Evolutionary conservation across 2,113 vertebrate genomes (phyloP), one percentile per base, ranked within the genome.

Genomic region (Bucco capensis): DNA sequence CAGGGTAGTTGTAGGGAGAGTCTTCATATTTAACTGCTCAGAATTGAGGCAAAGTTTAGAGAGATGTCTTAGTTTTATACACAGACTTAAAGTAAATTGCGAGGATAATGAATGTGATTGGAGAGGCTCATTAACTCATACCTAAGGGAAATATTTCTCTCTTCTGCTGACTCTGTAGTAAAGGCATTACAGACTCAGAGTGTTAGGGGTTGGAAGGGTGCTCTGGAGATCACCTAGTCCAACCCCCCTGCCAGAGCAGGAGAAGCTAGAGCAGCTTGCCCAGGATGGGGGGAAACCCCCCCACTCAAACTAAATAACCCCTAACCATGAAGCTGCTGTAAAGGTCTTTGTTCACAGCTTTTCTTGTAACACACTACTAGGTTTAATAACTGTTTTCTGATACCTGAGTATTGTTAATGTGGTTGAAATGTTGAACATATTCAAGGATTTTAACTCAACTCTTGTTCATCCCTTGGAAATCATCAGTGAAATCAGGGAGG

Each of bases 61-160:
- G 88, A 71, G 74, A 44, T 8, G 15, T 31, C 61, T 91, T 84
- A n/a, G 28, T 85, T 96, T 92, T 84, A 51, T 38, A 70, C 51
- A 35, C 10, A 54, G 70, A 75, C 27, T 81, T 94, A 77, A 94
- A 90, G 75, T 96, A 96, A 97, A 86, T 96, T 98, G 96, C 86
- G 97, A 90, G 90, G 84, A 96, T 98, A 98, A 97, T 97, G 96
- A 97, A 97, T 96, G 83, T 97, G 95, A 98, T 97, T 97, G 97
- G 97, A 97, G 95, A 97, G 82, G 83, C 91, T 98, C 97, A 96
- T 98, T 98, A 98, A 97, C 93, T 73, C 35, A 95, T 96, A 98
- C 97, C 98, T 97, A 95, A 97, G 97, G 97, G 97, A 98, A 96
- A 96, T 96, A 92, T 97, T 97, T 98, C 95, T 95, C 96, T 97